Percentiles rank a stretch among this genome's conserved stretches.
phyloP scores from a whole-genome alignment of 1,140 invertebrate genomes.

The Brachionus calyciflorus region DNA sequence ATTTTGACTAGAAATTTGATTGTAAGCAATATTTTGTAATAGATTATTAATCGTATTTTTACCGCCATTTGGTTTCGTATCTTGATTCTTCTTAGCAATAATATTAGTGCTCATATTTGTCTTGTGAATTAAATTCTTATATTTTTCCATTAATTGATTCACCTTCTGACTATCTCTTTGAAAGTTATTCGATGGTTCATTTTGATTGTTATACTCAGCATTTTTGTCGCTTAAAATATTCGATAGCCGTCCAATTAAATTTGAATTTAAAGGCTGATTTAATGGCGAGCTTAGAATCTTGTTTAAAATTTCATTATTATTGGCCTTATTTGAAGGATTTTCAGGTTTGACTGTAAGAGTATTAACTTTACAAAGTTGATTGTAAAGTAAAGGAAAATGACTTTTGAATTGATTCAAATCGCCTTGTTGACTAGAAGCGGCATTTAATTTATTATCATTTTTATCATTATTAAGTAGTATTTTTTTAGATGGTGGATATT shows the following conservation, averaged over 20 bases:
- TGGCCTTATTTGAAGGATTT: too few species aligned
- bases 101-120: background rate
- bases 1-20: conserved; percentile 13
- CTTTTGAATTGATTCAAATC: background rate
- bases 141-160: conserved; percentile 29
- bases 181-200: background rate
- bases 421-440: background rate
- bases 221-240: conserved; percentile 2
- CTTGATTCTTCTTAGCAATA: background rate
- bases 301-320: conserved; percentile 17
- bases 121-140: conserved; percentile 41
- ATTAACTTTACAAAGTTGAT: conserved; percentile 33
- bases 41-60: conserved; percentile 41
- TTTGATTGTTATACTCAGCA: background rate
- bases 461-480: background rate
- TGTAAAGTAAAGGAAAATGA: conserved; percentile 33
- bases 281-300: background rate
- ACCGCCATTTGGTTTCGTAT: background rate
- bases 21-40: conserved; percentile 10
- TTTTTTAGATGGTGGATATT: conserved; percentile 4
- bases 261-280: background rate
- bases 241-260: background rate
- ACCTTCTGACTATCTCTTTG: background rate
- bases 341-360: too few species aligned
- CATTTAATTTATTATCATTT: background rate